Conservation (phyloP, 2,888 invertebrate species). For the Lasioglossum pauxillum region DNA sequence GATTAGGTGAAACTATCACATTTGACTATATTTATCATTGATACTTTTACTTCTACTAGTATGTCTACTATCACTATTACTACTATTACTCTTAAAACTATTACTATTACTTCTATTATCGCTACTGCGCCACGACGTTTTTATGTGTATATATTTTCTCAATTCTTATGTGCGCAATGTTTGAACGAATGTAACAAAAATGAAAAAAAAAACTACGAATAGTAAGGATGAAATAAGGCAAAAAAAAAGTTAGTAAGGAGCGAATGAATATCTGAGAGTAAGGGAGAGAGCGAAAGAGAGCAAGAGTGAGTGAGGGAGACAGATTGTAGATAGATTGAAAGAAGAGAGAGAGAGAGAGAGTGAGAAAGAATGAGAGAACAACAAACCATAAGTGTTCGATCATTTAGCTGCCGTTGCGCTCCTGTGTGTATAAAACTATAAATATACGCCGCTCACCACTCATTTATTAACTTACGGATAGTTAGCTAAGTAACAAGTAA, state of each 20-base stretch:
- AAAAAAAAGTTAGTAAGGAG: slow-evolving; percentile 38
- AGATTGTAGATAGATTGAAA: background rate
- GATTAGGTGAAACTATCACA: slow-evolving; percentile 60
- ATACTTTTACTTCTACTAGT: slow-evolving; percentile 72
- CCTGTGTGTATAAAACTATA: slow-evolving; percentile 73
- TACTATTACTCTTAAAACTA: slow-evolving; percentile 69
- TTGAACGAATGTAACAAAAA: slow-evolving; percentile 51
- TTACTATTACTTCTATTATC: slow-evolving; percentile 73
- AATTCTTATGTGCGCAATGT: slow-evolving; percentile 68
- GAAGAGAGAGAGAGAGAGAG: slow-evolving; percentile 10
- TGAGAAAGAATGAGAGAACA: slow-evolving; percentile 60
- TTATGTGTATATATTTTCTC: slow-evolving; percentile 73
- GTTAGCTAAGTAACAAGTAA: slow-evolving; percentile 68
- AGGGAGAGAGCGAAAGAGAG: slow-evolving; percentile 38
- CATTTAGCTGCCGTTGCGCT: slow-evolving; percentile 82
- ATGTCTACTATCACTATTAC: slow-evolving; percentile 69
- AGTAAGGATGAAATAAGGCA: slow-evolving; percentile 22
- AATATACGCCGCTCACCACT: slow-evolving; percentile 72
- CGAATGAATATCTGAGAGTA: slow-evolving; percentile 45
- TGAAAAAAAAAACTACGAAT: slow-evolving; percentile 24
- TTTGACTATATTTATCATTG: slow-evolving; percentile 71
- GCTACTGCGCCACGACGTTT: slow-evolving; percentile 68
- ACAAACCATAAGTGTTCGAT: slow-evolving; percentile 83
- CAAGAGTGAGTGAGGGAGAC: slow-evolving; percentile 8
- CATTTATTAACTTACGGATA: slow-evolving; percentile 73